Conservation (phyloP, 2,797 vertebrate genomes). For the Fistularia commersonii region DNA sequence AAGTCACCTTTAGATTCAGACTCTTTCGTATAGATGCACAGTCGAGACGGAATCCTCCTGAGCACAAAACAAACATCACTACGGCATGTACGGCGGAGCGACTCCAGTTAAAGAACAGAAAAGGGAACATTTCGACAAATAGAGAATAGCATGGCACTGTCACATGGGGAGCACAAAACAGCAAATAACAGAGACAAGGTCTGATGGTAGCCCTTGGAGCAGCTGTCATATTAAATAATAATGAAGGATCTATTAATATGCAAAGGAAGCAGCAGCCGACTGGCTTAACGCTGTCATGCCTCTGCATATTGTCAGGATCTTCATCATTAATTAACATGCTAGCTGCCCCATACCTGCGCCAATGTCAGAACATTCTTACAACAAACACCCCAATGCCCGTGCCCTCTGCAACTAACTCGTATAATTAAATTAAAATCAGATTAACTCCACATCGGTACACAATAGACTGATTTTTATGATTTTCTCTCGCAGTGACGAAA, state of each 20-base stretch:
- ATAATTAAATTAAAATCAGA: conserved; percentile 87
- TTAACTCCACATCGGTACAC: conserved; percentile 79
- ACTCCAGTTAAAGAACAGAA: conserved; percentile 39
- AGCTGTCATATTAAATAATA: conserved; percentile 91
- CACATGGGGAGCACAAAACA: conserved; percentile 79
- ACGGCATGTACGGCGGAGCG: conserved; percentile 49
- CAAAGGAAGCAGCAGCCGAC: conserved; percentile 85
- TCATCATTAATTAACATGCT: conserved; percentile 89
- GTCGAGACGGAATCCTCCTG: conserved; percentile 51
- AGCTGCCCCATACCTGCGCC: conserved; percentile 86
- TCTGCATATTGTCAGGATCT: conserved; percentile 88
- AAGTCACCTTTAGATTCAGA: conserved; percentile 81
- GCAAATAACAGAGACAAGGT: conserved; percentile 84
- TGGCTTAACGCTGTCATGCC: conserved; percentile 87
- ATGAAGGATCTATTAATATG: conserved; percentile 90
- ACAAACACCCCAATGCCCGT: conserved; percentile 79
- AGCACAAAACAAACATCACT: conserved; percentile 58
- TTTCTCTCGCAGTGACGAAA: conserved; percentile 45
- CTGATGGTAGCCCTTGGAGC: conserved; percentile 85
- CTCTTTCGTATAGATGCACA: conserved; percentile 53
- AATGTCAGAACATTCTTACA: conserved; percentile 86
- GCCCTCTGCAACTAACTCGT: conserved; percentile 75
- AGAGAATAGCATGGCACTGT: conserved; percentile 76
- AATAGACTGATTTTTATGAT: conserved; percentile 67
- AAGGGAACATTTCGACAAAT: conserved; percentile 65